Evolutionary conservation across 2,888 invertebrate genomes (phyloP).

Genomic region (Ferrisia virgata): DNA sequence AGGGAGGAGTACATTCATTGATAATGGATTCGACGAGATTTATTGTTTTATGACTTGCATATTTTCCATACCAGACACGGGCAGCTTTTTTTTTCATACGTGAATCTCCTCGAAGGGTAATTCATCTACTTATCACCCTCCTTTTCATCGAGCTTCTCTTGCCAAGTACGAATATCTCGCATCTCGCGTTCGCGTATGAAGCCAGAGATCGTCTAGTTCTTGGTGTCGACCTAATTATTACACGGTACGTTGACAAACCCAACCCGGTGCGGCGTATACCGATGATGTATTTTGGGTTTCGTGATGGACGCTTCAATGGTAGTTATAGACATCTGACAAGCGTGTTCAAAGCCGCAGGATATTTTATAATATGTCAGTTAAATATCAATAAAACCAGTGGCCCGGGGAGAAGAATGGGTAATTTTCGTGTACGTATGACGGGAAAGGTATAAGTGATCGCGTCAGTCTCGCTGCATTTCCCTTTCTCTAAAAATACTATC

Average conservation of each 20-base stretch:
- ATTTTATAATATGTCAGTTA: slow-evolving; percentile 21
- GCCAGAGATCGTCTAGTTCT: not conserved
- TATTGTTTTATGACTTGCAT: slow-evolving; percentile 17
- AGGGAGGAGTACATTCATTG: not conserved
- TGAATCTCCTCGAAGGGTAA: not conserved
- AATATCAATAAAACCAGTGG: not conserved
- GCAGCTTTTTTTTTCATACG: not conserved
- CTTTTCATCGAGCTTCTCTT: not conserved
- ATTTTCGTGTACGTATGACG: too few relatives aligned
- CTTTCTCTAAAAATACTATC: too few relatives aligned
- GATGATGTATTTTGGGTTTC: not conserved
- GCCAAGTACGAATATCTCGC: not conserved
- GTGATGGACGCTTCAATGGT: slow-evolving; percentile 10
- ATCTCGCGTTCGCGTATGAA: not conserved
- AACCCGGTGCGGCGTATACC: not conserved
- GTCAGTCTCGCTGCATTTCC: too few relatives aligned
- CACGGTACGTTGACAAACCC: not conserved
- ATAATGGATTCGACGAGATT: slow-evolving; percentile 8
- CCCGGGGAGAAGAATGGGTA: not conserved
- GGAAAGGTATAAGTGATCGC: too few relatives aligned
- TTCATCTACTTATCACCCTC: not conserved
- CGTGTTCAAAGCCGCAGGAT: slow-evolving; percentile 11
- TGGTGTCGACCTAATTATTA: not conserved
- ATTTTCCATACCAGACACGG: not conserved
- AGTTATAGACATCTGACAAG: slow-evolving; percentile 16